These are phyloP conservation scores for Myotis pilosus DNA, from an alignment of 2,797 vertebrate species.

Conservation along the genomic window DNA sequence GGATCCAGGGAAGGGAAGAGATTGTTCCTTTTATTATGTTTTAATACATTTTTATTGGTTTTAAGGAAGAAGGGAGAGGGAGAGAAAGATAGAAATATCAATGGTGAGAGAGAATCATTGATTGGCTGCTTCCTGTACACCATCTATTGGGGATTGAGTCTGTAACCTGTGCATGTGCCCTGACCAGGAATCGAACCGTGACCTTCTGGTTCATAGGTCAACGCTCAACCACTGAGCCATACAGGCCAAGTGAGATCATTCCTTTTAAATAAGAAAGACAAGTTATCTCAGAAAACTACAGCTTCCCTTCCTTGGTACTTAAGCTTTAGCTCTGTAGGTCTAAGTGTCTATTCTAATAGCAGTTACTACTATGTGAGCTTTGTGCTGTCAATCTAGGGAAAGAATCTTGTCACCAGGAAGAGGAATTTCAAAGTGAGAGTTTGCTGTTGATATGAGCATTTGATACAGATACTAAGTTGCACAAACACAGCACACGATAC, in stretches of 20 bases:
- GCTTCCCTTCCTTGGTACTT: not conserved
- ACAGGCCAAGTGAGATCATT: not conserved
- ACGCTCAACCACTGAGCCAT: too few relatives aligned
- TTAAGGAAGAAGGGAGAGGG: too few relatives aligned
- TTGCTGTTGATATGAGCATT: slow-evolving; percentile 8
- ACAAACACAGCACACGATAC: not conserved
- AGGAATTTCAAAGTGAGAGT: slow-evolving; percentile 23
- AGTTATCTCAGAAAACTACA: slow-evolving; percentile 26
- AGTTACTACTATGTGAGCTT: not conserved
- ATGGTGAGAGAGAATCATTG: too few relatives aligned
- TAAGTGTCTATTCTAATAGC: not conserved
- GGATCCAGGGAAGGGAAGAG: not conserved
- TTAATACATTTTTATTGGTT: too few relatives aligned
- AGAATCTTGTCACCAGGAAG: not conserved
- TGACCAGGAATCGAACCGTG: too few relatives aligned
- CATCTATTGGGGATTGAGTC: too few relatives aligned
- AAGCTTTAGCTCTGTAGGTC: not conserved
- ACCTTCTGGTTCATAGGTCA: too few relatives aligned
- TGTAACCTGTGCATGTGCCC: too few relatives aligned
- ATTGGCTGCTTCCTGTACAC: too few relatives aligned
- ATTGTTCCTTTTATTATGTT: not conserved
- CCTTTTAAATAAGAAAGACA: slow-evolving; percentile 34
- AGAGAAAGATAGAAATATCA: too few relatives aligned
- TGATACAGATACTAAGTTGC: not conserved
- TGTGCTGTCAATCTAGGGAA: not conserved